phyloP scores from a whole-genome alignment of 2,888 invertebrate species.

The Invenusta paracnida region DNA sequence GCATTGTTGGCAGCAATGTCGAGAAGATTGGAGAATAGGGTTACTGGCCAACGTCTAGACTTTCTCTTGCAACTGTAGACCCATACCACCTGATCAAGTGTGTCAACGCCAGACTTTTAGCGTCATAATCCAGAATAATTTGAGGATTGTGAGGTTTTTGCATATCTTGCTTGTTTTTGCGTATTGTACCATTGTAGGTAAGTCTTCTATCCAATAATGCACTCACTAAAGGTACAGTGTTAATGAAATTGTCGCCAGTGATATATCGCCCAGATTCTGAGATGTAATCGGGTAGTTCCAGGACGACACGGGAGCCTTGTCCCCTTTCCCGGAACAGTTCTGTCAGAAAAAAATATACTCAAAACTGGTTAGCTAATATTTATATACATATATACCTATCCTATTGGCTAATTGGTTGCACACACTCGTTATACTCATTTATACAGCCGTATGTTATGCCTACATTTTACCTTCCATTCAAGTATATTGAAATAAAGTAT shows the following conservation, averaged over 20 bases:
- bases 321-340: too few relatives aligned
- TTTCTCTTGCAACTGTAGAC: slow-evolving; percentile 17
- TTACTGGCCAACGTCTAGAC: not conserved
- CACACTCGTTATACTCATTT: too few relatives aligned
- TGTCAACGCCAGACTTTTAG: slow-evolving; percentile 24
- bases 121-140: slow-evolving; percentile 32
- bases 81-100: slow-evolving; percentile 26
- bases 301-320: slow-evolving; percentile 9
- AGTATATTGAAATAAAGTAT: slow-evolving; percentile 20
- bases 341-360: too few relatives aligned
- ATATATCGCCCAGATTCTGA: slow-evolving; percentile 32
- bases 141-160: slow-evolving; percentile 1
- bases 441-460: too few relatives aligned
- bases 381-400: too few relatives aligned
- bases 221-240: not conserved
- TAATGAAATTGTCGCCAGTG: slow-evolving; percentile 7
- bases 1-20: slow-evolving; percentile 26
- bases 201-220: slow-evolving; percentile 9
- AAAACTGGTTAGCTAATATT: too few relatives aligned
- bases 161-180: not conserved
- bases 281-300: slow-evolving; percentile 22
- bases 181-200: slow-evolving; percentile 7
- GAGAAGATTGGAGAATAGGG: slow-evolving; percentile 10
- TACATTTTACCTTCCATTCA: not conserved
- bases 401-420: too few relatives aligned